These are phyloP conservation scores for silkworm (Bombyx mori) DNA, from an alignment of 1,140 invertebrate species.

Conservation along the genomic window ASM3026992v2 NC_085125.1:9713001-9713500, in stretches of 20 bases:
- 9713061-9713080: too few relatives aligned
- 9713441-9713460: slow-evolving; percentile 56
- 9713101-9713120: too few relatives aligned
- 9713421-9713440: slow-evolving; percentile 46
- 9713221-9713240: too few relatives aligned
- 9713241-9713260: slow-evolving; percentile 24
- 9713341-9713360: slow-evolving; percentile 56
- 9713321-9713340: slow-evolving; percentile 34
- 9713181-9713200: too few relatives aligned
- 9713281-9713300: slow-evolving; percentile 42
- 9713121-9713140: too few relatives aligned
- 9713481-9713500: slow-evolving; percentile 23
- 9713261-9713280: slow-evolving; percentile 32
- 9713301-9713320: slow-evolving; percentile 33
- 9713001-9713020: too few relatives aligned
- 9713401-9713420: slow-evolving; percentile 45
- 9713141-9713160: too few relatives aligned
- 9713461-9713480: slow-evolving; percentile 49
- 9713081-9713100: too few relatives aligned
- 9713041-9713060: too few relatives aligned
- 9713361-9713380: slow-evolving; percentile 57
- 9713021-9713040: too few relatives aligned
- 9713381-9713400: slow-evolving; percentile 46
- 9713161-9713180: too few relatives aligned
- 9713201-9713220: too few relatives aligned